phyloP scores from a whole-genome alignment of 1,140 invertebrate genomes.

The Leptinotarsa texana region DNA sequence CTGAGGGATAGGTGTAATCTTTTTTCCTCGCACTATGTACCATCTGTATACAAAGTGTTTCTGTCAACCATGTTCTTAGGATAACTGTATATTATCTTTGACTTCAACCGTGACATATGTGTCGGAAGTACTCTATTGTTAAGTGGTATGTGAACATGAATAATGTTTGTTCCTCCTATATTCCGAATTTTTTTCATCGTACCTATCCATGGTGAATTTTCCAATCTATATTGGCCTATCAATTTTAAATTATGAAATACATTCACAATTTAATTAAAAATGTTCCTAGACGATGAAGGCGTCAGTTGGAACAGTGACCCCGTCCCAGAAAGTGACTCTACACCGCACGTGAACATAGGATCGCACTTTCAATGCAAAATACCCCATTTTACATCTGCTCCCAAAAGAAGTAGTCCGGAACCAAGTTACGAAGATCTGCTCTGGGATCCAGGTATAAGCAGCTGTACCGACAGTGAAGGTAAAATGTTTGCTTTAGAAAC shows the following conservation, averaged over 20 bases:
- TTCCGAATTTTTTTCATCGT: too few species aligned
- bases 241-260: not conserved
- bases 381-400: slow-evolving; percentile 45
- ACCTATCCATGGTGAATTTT: too few species aligned
- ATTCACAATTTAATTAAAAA: not conserved
- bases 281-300: slow-evolving; percentile 40
- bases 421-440: slow-evolving; percentile 72
- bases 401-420: slow-evolving; percentile 54
- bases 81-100: too few species aligned
- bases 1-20: too few species aligned
- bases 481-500: slow-evolving; percentile 29
- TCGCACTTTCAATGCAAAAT: slow-evolving; percentile 85
- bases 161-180: too few species aligned
- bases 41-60: too few species aligned
- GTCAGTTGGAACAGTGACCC: slow-evolving; percentile 48
- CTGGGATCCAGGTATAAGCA: slow-evolving; percentile 83
- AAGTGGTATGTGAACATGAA: too few species aligned
- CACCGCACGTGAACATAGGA: slow-evolving; percentile 87
- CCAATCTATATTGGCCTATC: too few species aligned
- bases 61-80: too few species aligned
- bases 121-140: too few species aligned
- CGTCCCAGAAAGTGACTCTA: slow-evolving; percentile 59
- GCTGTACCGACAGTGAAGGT: slow-evolving; percentile 78
- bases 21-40: too few species aligned
- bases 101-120: too few species aligned